phyloP scores from a whole-genome alignment of 2,113 vertebrate species.

The Nibea albiflora region DNA sequence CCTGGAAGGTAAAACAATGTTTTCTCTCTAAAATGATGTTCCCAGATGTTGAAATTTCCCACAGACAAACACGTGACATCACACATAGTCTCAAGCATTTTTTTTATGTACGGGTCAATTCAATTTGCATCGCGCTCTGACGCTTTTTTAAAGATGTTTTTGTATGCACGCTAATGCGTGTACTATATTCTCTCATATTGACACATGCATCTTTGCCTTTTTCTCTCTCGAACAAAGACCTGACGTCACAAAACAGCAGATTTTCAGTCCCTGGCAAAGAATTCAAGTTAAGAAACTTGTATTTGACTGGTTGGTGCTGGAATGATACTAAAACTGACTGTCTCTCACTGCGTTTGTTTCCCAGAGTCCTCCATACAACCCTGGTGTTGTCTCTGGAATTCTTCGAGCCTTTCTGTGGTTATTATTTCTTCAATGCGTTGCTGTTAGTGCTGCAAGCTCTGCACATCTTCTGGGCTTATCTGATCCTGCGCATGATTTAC shows the following conservation, averaged over 20 bases:
- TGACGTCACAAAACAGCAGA: not conserved
- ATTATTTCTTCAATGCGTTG: constrained; percentile 91
- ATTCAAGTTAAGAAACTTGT: no score
- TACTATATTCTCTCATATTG: not conserved
- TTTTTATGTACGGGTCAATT: not conserved
- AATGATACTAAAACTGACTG: not conserved
- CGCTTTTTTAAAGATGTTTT: not conserved
- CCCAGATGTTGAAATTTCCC: not conserved
- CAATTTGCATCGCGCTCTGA: not conserved
- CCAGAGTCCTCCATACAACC: constrained; percentile 87
- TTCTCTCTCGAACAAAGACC: not conserved
- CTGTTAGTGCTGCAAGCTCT: constrained; percentile 89
- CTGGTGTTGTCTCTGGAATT: constrained; percentile 85
- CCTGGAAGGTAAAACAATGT: constrained; percentile 85
- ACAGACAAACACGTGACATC: not conserved
- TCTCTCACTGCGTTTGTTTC: constrained; percentile 36
- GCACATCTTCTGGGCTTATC: constrained; percentile 93
- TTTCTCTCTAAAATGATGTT: not conserved
- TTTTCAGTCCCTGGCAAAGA: not conserved
- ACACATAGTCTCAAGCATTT: not conserved
- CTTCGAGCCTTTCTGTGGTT: constrained; percentile 88
- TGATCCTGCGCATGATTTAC: constrained; percentile 92
- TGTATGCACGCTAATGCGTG: not conserved
- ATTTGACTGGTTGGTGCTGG: not conserved
- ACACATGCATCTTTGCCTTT: not conserved